Evolutionary conservation across 2,797 vertebrate species (phyloP).

Genomic region (Epinephelus malabaricus): DNA sequence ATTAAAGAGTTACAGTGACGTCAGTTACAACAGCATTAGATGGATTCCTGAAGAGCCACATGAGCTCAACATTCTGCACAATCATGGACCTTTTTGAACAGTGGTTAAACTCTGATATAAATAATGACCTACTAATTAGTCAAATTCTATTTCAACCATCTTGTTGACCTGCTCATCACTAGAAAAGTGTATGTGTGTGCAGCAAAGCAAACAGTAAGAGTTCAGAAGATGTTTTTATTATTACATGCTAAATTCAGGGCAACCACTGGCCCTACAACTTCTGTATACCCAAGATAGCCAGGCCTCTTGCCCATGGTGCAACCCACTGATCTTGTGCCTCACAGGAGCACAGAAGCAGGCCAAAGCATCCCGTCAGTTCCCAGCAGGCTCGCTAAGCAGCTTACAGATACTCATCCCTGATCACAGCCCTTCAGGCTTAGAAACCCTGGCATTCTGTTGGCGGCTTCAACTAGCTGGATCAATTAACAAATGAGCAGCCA

Average conservation of each 20-base stretch:
- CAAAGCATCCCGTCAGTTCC: constrained; percentile 71
- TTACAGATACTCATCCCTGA: constrained; percentile 84
- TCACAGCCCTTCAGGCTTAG: constrained; percentile 78
- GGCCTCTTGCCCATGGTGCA: constrained; percentile 28
- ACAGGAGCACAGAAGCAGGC: constrained; percentile 62
- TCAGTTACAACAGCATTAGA: background rate
- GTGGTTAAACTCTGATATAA: background rate
- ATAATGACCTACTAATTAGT: constrained; percentile 10
- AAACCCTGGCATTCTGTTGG: constrained; percentile 69
- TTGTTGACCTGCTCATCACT: background rate
- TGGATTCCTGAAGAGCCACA: background rate
- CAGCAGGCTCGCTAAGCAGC: constrained; percentile 82
- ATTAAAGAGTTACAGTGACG: background rate
- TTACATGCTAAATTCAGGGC: constrained; percentile 15
- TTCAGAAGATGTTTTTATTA: background rate
- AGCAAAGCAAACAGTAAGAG: background rate
- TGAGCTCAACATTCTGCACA: background rate
- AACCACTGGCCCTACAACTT: background rate
- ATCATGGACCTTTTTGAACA: background rate
- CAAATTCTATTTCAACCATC: background rate
- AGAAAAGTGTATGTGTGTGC: background rate
- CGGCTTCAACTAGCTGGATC: constrained; percentile 77
- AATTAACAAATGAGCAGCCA: constrained; percentile 81
- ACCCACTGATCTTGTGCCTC: constrained; percentile 65
- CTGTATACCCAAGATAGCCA: constrained; percentile 1